A percentile compares a stretch with the other conserved stretches of the same genome.
phyloP scores from a whole-genome alignment of 2,888 invertebrate genomes.

The Dione vanillae region DNA sequence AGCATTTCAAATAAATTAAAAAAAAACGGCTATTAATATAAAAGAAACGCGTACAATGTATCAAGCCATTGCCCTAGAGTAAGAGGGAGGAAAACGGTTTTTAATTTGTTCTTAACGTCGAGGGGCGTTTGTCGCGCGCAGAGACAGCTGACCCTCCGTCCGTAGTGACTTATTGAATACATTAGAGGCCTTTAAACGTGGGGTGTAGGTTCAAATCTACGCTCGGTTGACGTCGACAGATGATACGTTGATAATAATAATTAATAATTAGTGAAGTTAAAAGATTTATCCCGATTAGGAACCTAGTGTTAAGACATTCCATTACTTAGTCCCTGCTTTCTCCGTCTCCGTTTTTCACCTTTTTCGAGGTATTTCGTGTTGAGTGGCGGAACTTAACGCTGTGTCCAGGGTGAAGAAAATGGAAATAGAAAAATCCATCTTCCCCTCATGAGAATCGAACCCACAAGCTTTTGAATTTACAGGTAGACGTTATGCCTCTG shows the following conservation, averaged over 20 bases:
- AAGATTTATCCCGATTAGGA: too few species aligned
- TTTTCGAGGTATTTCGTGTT: not conserved
- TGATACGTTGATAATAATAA: constrained; percentile 1
- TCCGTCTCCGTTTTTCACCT: too few species aligned
- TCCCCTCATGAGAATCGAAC: not conserved
- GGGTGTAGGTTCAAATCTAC: not conserved
- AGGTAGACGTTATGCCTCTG: too few species aligned
- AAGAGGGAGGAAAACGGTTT: constrained; percentile 50
- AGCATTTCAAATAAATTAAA: not conserved
- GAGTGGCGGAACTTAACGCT: too few species aligned
- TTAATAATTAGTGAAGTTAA: too few species aligned
- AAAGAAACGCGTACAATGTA: constrained; percentile 29
- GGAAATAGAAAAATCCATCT: not conserved
- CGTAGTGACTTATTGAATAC: constrained; percentile 36
- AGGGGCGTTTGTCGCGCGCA: constrained; percentile 46
- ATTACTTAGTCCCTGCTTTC: too few species aligned
- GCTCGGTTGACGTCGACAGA: not conserved
- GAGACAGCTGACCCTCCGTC: constrained; percentile 48
- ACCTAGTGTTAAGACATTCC: too few species aligned
- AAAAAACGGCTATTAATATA: not conserved
- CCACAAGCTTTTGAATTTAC: not conserved
- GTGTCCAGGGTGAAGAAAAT: too few species aligned
- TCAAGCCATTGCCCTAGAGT: constrained; percentile 19
- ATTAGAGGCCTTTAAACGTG: not conserved
- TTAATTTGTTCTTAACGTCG: constrained; percentile 50